Percentiles rank a stretch among this genome's conserved stretches.
phyloP scores from a whole-genome alignment of 2,888 invertebrate species.

The Caenorhabditis becei region DNA sequence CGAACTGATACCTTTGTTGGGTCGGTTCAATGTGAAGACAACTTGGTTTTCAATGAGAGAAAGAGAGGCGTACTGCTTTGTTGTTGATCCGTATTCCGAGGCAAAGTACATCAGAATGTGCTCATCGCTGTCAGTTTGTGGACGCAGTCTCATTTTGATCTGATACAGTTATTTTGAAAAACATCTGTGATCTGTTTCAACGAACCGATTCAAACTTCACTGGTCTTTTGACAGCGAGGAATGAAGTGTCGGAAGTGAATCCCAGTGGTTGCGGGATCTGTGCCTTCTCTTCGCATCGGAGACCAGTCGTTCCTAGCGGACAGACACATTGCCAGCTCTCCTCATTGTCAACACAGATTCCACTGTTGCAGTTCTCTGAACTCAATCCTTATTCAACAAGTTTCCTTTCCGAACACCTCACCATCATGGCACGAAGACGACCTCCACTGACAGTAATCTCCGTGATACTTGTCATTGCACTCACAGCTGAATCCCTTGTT shows the following conservation, averaged over 20 bases:
- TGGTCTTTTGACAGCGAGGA: conserved; percentile 48
- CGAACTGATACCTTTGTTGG: conserved; percentile 35
- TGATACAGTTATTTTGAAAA: conserved; percentile 8
- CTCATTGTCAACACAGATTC: conserved; percentile 72
- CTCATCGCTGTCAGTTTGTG: conserved; percentile 65
- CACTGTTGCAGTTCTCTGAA: conserved; percentile 68
- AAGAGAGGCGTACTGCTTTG: conserved; percentile 64
- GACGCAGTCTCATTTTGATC: conserved; percentile 68
- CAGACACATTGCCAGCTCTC: conserved; percentile 75
- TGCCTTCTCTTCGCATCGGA: conserved; percentile 50
- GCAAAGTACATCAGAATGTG: conserved; percentile 72
- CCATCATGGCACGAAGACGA: conserved; percentile 63
- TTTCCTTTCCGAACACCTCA: conserved; percentile 11
- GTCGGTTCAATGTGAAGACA: conserved; percentile 52
- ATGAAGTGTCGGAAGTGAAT: conserved; percentile 58
- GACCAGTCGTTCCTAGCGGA: conserved; percentile 65
- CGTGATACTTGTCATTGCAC: conserved; percentile 68
- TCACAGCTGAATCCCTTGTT: conserved; percentile 73
- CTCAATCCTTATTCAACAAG: no score
- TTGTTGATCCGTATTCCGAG: conserved; percentile 61
- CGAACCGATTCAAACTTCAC: conserved; percentile 54
- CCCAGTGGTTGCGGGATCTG: conserved; percentile 46
- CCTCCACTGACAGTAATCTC: conserved; percentile 74
- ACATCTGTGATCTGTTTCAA: not conserved
- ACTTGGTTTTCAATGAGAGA: conserved; percentile 66